Conservation (phyloP, 37 sponge, comb jelly and placozoan genomes). For the Bolinopsis microptera region DNA sequence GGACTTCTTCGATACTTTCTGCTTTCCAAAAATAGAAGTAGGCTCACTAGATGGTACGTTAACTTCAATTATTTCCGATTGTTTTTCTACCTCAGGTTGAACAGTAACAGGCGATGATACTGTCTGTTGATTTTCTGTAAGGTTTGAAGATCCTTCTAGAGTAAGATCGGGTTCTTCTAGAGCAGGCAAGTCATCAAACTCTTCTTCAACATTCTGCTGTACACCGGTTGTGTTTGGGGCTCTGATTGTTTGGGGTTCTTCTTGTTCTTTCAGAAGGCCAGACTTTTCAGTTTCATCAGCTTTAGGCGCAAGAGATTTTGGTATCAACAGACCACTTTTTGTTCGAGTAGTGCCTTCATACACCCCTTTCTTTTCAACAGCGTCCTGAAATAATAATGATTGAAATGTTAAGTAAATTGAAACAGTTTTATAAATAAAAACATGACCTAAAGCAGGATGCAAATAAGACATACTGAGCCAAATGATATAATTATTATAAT, state of each 20-base stretch:
- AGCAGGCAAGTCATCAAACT: slow-evolving; percentile 21
- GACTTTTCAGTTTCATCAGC: slow-evolving; percentile 11
- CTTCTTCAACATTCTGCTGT: not conserved
- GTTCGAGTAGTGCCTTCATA: slow-evolving; percentile 4
- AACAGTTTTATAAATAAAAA: no score
- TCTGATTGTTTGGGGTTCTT: not conserved
- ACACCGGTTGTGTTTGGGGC: not conserved
- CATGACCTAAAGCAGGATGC: no score
- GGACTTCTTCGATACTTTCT: not conserved
- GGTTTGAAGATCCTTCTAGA: not conserved
- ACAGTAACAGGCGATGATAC: not conserved
- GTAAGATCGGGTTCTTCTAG: slow-evolving; percentile 2
- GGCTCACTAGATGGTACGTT: slow-evolving; percentile 5
- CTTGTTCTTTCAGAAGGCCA: not conserved
- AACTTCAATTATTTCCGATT: slow-evolving; percentile 1
- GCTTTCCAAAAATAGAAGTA: not conserved
- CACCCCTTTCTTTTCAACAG: not conserved
- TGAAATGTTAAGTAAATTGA: no score
- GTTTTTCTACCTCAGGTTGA: not conserved
- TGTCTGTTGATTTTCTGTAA: no score
- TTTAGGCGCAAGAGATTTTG: slow-evolving; percentile 54
- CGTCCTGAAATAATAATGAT: slow-evolving; percentile 16
- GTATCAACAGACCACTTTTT: slow-evolving; percentile 62
- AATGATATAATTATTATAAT: no score
- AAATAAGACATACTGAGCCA: no score